Conservation (phyloP, 2,888 invertebrate species). For the Coelopa pilipes region DNA sequence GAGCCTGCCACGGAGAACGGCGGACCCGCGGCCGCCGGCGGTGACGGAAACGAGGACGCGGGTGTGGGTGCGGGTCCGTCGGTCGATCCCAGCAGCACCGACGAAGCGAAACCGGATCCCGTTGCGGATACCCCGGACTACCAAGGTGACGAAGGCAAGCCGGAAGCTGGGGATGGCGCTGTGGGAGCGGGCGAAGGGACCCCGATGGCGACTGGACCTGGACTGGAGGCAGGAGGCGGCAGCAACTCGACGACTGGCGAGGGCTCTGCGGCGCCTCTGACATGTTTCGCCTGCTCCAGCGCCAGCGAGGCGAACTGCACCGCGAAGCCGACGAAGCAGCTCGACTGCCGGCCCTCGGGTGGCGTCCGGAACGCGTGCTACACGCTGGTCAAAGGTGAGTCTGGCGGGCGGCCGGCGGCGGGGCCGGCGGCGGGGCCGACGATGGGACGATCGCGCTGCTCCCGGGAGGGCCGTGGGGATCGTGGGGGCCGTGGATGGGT, state of each 20-base stretch:
- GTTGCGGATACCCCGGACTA: conserved; percentile 20
- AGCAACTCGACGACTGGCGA: too few species aligned
- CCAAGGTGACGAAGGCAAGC: conserved; percentile 24
- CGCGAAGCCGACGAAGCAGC: conserved; percentile 34
- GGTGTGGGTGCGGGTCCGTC: background rate
- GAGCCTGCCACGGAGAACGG: conserved; percentile 7
- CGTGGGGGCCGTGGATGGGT: too few species aligned
- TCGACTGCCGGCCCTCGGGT: conserved; percentile 37
- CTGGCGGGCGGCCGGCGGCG: background rate
- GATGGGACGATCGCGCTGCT: too few species aligned
- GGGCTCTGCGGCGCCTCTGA: background rate
- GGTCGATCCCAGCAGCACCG: background rate
- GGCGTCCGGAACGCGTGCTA: conserved; percentile 50
- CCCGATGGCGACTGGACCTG: background rate
- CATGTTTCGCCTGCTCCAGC: conserved; percentile 45
- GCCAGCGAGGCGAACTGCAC: conserved; percentile 38
- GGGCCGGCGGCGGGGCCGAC: too few species aligned
- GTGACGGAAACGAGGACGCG: background rate
- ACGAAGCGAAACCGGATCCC: background rate
- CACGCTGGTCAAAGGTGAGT: conserved; percentile 51
- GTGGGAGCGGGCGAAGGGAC: background rate
- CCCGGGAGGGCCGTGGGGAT: too few species aligned
- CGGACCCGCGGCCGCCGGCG: background rate
- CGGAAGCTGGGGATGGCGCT: conserved; percentile 15
- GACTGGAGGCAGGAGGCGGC: background rate